Conservation (phyloP, 1,140 invertebrate genomes). For the Sarcophaga bullata region DNA sequence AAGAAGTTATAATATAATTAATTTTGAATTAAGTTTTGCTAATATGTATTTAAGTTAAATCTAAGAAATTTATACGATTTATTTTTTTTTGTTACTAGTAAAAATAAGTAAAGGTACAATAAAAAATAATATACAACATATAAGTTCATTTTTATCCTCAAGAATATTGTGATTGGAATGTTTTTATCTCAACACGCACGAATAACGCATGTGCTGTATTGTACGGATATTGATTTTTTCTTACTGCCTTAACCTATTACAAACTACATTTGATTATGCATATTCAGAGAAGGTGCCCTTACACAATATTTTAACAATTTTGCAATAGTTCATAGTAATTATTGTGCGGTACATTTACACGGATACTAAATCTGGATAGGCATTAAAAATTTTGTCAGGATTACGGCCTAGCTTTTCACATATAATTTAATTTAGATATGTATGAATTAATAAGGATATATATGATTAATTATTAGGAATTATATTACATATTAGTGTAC, state of each 20-base stretch:
- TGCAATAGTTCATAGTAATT: too few species aligned
- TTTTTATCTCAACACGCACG: constrained; percentile 25
- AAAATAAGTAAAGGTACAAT: background rate
- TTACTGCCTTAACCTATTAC: constrained; percentile 30
- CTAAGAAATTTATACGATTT: background rate
- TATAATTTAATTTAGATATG: too few species aligned
- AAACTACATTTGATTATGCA: constrained; percentile 33
- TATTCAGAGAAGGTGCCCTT: background rate
- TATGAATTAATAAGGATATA: too few species aligned
- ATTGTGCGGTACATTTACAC: too few species aligned
- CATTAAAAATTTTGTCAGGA: too few species aligned
- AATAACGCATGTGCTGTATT: constrained; percentile 40
- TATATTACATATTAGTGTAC: too few species aligned
- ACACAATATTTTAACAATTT: too few species aligned
- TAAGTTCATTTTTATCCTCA: background rate
- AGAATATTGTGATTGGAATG: background rate
- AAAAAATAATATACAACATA: background rate
- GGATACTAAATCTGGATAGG: too few species aligned
- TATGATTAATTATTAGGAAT: too few species aligned
- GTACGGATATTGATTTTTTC: constrained; percentile 36
- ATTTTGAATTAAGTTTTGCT: too few species aligned
- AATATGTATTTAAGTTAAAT: too few species aligned
- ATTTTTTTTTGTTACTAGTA: background rate
- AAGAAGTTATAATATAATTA: background rate
- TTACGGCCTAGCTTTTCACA: too few species aligned